phyloP scores from a whole-genome alignment of 2,888 invertebrate species.

The Leistus spinibarbis region DNA sequence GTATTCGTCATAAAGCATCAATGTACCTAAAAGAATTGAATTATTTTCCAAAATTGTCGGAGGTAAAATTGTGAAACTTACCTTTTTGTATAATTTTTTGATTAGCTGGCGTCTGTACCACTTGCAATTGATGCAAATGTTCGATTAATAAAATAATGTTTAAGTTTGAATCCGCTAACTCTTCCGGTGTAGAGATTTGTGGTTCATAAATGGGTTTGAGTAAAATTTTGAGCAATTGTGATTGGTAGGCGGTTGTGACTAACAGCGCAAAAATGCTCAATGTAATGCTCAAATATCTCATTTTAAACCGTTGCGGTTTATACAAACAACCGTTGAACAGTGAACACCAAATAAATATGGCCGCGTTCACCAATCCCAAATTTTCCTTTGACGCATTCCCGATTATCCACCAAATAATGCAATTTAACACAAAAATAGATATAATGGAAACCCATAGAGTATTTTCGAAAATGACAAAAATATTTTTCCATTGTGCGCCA shows the following conservation, averaged over 20 bases:
- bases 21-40: no score
- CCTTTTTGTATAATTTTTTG: neutral
- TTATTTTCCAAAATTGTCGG: no score
- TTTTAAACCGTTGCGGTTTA: neutral
- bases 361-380: neutral
- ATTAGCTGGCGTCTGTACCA: neutral
- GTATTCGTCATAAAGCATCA: neutral
- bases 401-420: neutral
- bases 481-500: neutral
- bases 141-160: neutral
- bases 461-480: neutral
- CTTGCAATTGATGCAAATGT: neutral
- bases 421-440: neutral
- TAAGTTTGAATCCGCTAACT: neutral
- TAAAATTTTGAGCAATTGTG: neutral
- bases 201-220: neutral
- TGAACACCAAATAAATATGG: neutral
- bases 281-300: neutral
- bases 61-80: no score
- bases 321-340: neutral
- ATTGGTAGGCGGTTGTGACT: neutral
- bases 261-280: neutral
- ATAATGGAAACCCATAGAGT: neutral
- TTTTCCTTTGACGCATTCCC: neutral
- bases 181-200: neutral